Conservation (phyloP, 2,888 invertebrate species). For the Didymodactylos carnosus region DNA sequence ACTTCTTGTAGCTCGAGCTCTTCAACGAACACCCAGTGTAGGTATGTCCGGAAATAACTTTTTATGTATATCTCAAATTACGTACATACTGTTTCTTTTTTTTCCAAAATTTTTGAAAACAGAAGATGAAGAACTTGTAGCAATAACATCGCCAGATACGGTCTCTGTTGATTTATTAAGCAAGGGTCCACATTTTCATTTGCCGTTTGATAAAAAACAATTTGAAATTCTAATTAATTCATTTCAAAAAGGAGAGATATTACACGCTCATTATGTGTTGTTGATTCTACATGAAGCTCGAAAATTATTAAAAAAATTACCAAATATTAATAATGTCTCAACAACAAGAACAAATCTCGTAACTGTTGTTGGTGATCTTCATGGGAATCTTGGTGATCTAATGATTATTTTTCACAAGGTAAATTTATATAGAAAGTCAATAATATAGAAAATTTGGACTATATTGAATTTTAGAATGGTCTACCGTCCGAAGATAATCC, state of each 20-base stretch:
- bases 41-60: not conserved
- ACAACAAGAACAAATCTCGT: conserved; percentile 60
- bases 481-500: conserved; percentile 76
- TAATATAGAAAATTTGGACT: not conserved
- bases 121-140: not conserved
- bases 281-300: conserved; percentile 61
- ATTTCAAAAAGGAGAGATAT: conserved; percentile 43
- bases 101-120: not conserved
- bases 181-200: conserved; percentile 40
- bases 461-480: conserved; percentile 49
- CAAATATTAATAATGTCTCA: conserved; percentile 63
- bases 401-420: conserved; percentile 81
- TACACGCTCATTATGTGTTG: conserved; percentile 62
- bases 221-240: conserved; percentile 61
- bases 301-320: conserved; percentile 51
- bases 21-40: not conserved
- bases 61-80: not conserved
- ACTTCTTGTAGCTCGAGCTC: conserved; percentile 14
- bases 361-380: conserved; percentile 75
- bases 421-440: too few species aligned
- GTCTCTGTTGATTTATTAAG: not conserved
- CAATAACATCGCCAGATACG: not conserved
- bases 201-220: conserved; percentile 59
- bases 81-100: not conserved
- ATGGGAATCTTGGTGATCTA: conserved; percentile 76